Evolutionary conservation across 1,140 invertebrate genomes (phyloP), one percentile per base, ranked within the genome.

Genomic region (Dinoponera quadriceps): DNA sequence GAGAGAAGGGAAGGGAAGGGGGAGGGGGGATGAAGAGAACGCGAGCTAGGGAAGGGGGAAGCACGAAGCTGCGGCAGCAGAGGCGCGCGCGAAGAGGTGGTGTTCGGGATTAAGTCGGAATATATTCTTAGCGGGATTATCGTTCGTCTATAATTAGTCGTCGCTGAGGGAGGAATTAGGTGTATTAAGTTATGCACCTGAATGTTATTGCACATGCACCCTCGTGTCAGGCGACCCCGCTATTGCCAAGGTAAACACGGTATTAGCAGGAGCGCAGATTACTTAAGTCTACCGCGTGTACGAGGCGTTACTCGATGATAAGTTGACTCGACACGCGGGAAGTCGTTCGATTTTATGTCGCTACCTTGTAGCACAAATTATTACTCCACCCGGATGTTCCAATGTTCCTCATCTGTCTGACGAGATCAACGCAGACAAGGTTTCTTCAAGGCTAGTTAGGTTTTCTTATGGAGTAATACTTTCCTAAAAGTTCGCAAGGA

Each of bases 201-300:
- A 90, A 90, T 89, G 86, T 89, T 91, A 83, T 89, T 89, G 65
- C 86, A 90, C 89, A 78, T 90, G 88, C 83, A 88, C 71, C 33
- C 80, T 83, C 63, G 38, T 69, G 82, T 87, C 81, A 86, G 68
- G 63, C 74, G 78, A 59, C 63, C 73, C 22, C 48, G 33, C n/a
- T 74, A 77, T 62, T 82, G 82, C 74, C 72, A 86, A 80, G 83
- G 84, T 84, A 90, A 90, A 90, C 89, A 90, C 72, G 63, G 74
- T 65, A 84, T 80, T 85, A 85, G 62, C 78, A 85, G 82, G 78
- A 90, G 75, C 51, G 29, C 27, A 66, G 68, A 82, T 84, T 82
- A 73, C 33, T 48, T 57, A 57, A 84, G 72, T 80, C 62, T 62
- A n/a, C n/a, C 13, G 22, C 57, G 38, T 38, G 49, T 14, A 13